Evolutionary conservation across 2,113 vertebrate genomes (phyloP).

Genomic region (Egretta garzetta): DNA sequence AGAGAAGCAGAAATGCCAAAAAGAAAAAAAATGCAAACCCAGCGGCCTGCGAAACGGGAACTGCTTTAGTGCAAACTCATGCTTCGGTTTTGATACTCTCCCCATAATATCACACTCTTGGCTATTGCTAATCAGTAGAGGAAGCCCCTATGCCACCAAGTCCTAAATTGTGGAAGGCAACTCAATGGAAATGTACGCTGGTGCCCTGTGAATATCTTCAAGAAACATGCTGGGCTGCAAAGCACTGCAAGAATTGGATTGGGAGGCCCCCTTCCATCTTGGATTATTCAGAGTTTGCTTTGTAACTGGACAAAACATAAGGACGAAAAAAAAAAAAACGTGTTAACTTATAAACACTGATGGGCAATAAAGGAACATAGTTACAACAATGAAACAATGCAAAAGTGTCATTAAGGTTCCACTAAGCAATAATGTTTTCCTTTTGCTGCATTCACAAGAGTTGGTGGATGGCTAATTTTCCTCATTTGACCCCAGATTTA

Average conservation of each 20-base stretch:
- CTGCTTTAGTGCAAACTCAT: background rate
- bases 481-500: background rate
- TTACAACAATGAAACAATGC: background rate
- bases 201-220: background rate
- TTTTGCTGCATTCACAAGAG: rapidly evolving
- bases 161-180: background rate
- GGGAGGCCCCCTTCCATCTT: rapidly evolving
- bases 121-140: background rate
- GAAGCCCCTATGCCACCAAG: background rate
- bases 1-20: background rate
- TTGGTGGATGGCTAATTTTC: background rate
- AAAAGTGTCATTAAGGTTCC: background rate
- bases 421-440: background rate
- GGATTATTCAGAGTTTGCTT: background rate
- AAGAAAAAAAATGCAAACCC: background rate
- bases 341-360: background rate
- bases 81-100: background rate
- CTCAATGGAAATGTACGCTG: background rate
- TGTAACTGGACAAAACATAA: background rate
- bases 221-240: background rate
- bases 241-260: background rate
- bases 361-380: background rate
- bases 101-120: background rate
- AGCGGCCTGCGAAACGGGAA: background rate
- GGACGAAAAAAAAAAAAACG: background rate